Evolutionary conservation across 2,797 vertebrate species (phyloP).

Genomic region (Xyrichtys novacula): DNA sequence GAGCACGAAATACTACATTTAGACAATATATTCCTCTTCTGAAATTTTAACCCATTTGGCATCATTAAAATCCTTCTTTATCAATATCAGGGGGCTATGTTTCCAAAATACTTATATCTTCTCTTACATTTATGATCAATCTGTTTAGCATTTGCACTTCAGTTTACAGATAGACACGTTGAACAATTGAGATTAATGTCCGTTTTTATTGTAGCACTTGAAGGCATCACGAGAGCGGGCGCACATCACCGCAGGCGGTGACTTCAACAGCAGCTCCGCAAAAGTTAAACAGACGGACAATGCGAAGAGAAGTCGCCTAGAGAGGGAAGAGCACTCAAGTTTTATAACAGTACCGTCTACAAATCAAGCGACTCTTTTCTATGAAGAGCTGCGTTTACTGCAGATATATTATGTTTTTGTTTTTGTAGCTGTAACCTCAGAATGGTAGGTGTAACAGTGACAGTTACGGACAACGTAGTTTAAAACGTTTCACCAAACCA

Average conservation of each 20-base stretch:
- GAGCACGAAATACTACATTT: neutral
- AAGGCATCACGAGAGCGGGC: constrained; percentile 50
- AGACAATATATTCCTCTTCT: neutral
- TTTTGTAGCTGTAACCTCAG: neutral
- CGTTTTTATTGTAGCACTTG: constrained; percentile 3
- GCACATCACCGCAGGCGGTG: constrained; percentile 53
- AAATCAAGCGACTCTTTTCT: neutral
- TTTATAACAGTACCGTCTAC: neutral
- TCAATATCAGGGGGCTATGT: rapidly evolving
- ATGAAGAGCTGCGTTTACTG: neutral
- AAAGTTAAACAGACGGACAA: constrained; percentile 16
- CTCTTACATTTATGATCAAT: neutral
- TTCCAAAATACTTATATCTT: no score
- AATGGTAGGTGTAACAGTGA: constrained; percentile 46
- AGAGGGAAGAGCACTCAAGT: neutral
- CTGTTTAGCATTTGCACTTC: neutral
- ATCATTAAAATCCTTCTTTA: neutral
- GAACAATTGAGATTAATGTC: rapidly evolving
- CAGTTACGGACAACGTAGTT: constrained; percentile 6
- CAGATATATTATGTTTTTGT: neutral
- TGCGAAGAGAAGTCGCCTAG: neutral
- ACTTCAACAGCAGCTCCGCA: constrained; percentile 42
- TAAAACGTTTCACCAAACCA: neutral
- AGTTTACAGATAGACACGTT: neutral
- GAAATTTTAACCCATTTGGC: no score